Conservation (phyloP, 2,888 invertebrate genomes). For the Trisateles emortualis region DNA sequence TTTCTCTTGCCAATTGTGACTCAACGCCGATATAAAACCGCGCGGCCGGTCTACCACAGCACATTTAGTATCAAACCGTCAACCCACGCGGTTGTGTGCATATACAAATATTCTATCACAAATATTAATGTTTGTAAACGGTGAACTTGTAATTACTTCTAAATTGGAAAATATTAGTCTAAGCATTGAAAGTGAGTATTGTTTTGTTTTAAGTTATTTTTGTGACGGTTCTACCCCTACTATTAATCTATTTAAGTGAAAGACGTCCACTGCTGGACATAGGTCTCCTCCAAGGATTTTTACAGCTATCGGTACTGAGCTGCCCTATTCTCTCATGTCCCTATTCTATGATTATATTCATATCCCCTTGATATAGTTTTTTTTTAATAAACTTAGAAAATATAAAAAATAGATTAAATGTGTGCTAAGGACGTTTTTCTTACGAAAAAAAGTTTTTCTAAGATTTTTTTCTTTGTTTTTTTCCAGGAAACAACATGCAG, state of each 20-base stretch:
- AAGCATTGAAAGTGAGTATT: slow-evolving; percentile 68
- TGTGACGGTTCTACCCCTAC: no score
- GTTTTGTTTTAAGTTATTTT: background rate
- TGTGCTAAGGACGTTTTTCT: no score
- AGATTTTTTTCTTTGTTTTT: slow-evolving; percentile 42
- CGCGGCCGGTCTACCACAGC: slow-evolving; percentile 55
- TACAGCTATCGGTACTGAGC: no score
- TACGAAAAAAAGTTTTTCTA: background rate
- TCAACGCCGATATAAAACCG: slow-evolving; percentile 78
- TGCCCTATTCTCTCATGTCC: no score
- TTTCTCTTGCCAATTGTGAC: slow-evolving; percentile 76
- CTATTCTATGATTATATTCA: no score
- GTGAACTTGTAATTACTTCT: slow-evolving; percentile 69
- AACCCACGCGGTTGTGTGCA: slow-evolving; percentile 46
- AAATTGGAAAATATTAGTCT: slow-evolving; percentile 73
- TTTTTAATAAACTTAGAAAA: no score
- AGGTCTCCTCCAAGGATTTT: no score
- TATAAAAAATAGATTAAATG: no score
- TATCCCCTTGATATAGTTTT: no score
- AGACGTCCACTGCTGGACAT: no score
- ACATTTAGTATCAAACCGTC: slow-evolving; percentile 66
- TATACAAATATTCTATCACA: slow-evolving; percentile 27
- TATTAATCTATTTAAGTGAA: background rate
- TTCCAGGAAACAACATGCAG: slow-evolving; percentile 72
- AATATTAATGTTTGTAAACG: slow-evolving; percentile 76